Percentiles rank a stretch among this genome's conserved stretches.
Conservation (phyloP, 2,797 vertebrate genomes). For the Platyrinchus mystaceus region DNA sequence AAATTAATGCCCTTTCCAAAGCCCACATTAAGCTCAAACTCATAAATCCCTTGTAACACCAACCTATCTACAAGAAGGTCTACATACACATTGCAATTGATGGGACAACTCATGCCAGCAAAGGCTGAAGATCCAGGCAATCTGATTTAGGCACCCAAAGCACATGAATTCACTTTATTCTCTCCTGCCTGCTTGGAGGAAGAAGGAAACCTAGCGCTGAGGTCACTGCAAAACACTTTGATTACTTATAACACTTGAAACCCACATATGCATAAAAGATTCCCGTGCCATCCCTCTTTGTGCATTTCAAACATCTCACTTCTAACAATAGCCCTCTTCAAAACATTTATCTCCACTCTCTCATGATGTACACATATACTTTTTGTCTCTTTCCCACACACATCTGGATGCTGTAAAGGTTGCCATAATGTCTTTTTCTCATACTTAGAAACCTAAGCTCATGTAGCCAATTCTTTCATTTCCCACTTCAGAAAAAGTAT, state of each 20-base stretch:
- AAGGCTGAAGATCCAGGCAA: background rate
- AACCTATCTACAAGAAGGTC: background rate
- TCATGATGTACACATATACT: background rate
- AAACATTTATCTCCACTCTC: background rate
- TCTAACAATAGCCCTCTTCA: background rate
- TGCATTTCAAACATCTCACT: background rate
- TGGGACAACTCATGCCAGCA: background rate
- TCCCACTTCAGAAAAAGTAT: background rate
- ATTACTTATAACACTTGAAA: background rate
- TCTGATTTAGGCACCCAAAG: background rate
- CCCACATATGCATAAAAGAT: background rate
- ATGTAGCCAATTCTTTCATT: background rate
- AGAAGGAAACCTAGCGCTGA: conserved; percentile 14
- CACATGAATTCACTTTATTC: background rate
- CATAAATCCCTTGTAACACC: background rate
- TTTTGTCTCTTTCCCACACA: background rate
- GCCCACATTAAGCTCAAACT: background rate
- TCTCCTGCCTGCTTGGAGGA: background rate
- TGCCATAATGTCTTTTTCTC: background rate
- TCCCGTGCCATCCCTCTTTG: background rate
- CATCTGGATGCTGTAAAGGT: background rate
- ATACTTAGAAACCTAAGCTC: background rate
- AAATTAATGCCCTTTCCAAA: background rate
- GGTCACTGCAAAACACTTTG: background rate
- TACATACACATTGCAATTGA: background rate